Evolutionary conservation across 2,888 invertebrate species (phyloP).

Genomic region (Candidula unifasciata): DNA sequence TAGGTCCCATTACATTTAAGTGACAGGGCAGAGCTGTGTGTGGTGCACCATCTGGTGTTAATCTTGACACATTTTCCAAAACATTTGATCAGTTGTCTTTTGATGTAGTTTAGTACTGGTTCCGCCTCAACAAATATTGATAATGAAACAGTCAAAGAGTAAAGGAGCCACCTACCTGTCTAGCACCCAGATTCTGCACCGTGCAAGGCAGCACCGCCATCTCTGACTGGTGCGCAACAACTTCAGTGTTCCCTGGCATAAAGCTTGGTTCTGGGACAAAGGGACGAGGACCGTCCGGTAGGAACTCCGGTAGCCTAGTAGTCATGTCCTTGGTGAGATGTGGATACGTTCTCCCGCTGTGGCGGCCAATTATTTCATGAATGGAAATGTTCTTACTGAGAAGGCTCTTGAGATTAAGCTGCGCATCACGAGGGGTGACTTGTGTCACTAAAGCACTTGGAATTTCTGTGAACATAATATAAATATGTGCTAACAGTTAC

Average conservation of each 20-base stretch:
- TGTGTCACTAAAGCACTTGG: background rate
- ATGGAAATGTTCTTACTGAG: background rate
- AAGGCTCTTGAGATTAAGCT: background rate
- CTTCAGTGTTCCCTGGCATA: conserved; percentile 45
- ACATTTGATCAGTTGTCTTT: too few relatives aligned
- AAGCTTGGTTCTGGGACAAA: conserved; percentile 51
- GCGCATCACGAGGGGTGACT: background rate
- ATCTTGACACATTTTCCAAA: too few relatives aligned
- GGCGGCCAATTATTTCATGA: background rate
- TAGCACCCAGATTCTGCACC: conserved; percentile 58
- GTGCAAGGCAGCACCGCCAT: conserved; percentile 56
- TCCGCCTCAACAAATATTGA: too few relatives aligned
- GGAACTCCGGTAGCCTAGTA: conserved; percentile 39
- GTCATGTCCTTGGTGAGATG: conserved; percentile 9
- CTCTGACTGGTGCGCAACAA: conserved; percentile 55
- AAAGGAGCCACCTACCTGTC: conserved; percentile 51
- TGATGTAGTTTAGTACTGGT: too few relatives aligned
- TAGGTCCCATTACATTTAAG: too few relatives aligned
- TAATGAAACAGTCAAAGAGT: too few relatives aligned
- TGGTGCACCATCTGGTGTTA: too few relatives aligned
- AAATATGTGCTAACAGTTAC: background rate
- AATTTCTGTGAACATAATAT: conserved; percentile 1
- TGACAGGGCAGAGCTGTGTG: too few relatives aligned
- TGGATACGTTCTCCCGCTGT: conserved; percentile 2
- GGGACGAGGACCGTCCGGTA: conserved; percentile 40